These are phyloP conservation scores for Hartigia nigra DNA, from an alignment of 2,888 invertebrate species.

Conservation along the genomic window DNA sequence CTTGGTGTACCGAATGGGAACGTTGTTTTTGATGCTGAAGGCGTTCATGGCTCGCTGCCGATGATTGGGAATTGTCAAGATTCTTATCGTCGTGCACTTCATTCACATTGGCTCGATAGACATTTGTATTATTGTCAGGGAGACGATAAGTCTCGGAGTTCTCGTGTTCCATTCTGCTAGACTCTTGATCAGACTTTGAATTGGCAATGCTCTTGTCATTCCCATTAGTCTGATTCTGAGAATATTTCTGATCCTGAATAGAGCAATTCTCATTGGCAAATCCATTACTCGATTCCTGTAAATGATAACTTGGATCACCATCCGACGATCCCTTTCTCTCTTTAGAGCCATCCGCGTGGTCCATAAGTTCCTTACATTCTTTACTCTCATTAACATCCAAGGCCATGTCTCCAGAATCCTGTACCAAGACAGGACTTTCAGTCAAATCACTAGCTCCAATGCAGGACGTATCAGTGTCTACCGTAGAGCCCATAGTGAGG, in stretches of 20 bases:
- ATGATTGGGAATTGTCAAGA: slow-evolving; percentile 35
- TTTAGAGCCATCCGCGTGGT: slow-evolving; percentile 7
- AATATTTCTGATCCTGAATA: neutral
- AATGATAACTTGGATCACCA: neutral
- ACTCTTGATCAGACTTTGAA: slow-evolving; percentile 14
- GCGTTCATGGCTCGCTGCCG: slow-evolving; percentile 21
- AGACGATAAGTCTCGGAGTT: slow-evolving; percentile 31
- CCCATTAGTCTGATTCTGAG: slow-evolving; percentile 12
- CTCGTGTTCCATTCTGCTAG: slow-evolving; percentile 37
- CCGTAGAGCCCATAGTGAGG: slow-evolving; percentile 56
- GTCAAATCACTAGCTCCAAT: slow-evolving; percentile 55
- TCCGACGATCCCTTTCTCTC: neutral
- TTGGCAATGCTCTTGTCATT: neutral
- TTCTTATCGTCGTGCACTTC: slow-evolving; percentile 34
- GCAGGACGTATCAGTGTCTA: slow-evolving; percentile 55
- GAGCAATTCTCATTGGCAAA: neutral
- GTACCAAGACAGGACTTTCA: slow-evolving; percentile 46
- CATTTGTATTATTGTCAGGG: slow-evolving; percentile 41
- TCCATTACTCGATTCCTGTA: neutral
- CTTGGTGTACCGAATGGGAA: slow-evolving; percentile 32
- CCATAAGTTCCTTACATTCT: slow-evolving; percentile 21
- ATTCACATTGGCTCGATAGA: slow-evolving; percentile 42
- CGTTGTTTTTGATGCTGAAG: slow-evolving; percentile 30
- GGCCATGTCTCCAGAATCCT: slow-evolving; percentile 47
- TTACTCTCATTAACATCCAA: slow-evolving; percentile 32